Conservation (phyloP, 2,888 invertebrate genomes). For the Marronus borbonicus region DNA sequence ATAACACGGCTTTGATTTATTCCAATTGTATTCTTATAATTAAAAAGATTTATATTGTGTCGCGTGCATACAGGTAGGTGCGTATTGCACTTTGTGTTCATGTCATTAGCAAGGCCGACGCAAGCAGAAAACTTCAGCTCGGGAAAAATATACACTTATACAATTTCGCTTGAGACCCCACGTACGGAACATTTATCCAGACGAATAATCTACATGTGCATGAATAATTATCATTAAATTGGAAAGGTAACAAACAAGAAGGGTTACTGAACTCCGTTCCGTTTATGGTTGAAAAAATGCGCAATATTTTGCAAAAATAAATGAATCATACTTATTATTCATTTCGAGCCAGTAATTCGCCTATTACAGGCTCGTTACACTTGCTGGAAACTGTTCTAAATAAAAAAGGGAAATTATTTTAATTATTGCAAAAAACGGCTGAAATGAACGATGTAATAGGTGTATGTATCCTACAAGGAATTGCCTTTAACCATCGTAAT, state of each 20-base stretch:
- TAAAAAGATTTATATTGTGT: background rate
- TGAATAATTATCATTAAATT: constrained; percentile 10
- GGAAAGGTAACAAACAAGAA: constrained; percentile 4
- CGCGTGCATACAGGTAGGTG: background rate
- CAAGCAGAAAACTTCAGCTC: too few relatives aligned
- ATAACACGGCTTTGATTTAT: background rate
- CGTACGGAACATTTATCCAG: too few relatives aligned
- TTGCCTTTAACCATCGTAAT: too few relatives aligned
- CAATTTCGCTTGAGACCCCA: too few relatives aligned
- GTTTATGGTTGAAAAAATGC: constrained; percentile 12
- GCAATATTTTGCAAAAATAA: constrained; percentile 5
- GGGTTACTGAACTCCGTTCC: background rate
- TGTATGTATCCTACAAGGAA: too few relatives aligned
- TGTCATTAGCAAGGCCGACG: background rate
- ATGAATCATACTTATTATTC: background rate
- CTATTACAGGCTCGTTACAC: background rate
- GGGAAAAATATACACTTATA: too few relatives aligned
- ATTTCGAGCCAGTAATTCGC: background rate
- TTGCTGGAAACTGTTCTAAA: too few relatives aligned
- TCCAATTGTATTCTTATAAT: constrained; percentile 11
- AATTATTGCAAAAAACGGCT: too few relatives aligned
- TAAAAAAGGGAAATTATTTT: too few relatives aligned
- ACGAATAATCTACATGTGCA: constrained; percentile 6
- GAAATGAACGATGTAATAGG: too few relatives aligned
- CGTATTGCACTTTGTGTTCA: background rate